Evolutionary conservation across 2,888 invertebrate genomes (phyloP).

Genomic region (Chelonus formosanus): DNA sequence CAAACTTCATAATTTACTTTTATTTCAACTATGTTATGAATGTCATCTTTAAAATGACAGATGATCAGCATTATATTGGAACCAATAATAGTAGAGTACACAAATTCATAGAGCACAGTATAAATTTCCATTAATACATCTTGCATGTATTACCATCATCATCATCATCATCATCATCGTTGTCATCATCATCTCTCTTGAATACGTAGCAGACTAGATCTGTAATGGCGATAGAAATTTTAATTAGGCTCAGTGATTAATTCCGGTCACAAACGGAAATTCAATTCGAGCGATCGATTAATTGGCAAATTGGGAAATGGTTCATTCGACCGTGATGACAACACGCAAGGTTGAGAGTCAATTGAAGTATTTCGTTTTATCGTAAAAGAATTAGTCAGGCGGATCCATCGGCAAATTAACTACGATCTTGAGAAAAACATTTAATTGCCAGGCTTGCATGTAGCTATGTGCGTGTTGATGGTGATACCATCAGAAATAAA

Average conservation of each 20-base stretch:
- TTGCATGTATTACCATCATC: conserved; percentile 12
- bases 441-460: too few species aligned
- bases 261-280: conserved; percentile 32
- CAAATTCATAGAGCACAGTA: conserved; percentile 22
- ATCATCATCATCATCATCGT: conserved; percentile 5
- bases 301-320: conserved; percentile 30
- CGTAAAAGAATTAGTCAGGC: not conserved
- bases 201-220: conserved; percentile 15
- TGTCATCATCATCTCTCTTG: not conserved
- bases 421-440: too few species aligned
- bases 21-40: not conserved
- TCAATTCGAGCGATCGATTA: conserved; percentile 39
- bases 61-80: not conserved
- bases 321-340: conserved; percentile 16
- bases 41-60: not conserved
- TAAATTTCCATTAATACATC: conserved; percentile 31
- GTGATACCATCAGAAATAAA: too few species aligned
- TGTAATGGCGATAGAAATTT: conserved; percentile 27
- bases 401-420: too few species aligned
- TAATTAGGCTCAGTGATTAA: conserved; percentile 31
- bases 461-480: too few species aligned
- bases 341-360: conserved; percentile 23
- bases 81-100: not conserved
- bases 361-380: conserved; percentile 19
- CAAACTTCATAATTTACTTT: too few species aligned